phyloP scores from a whole-genome alignment of 2,113 vertebrate genomes.

The Apodemus speciosus region DNA sequence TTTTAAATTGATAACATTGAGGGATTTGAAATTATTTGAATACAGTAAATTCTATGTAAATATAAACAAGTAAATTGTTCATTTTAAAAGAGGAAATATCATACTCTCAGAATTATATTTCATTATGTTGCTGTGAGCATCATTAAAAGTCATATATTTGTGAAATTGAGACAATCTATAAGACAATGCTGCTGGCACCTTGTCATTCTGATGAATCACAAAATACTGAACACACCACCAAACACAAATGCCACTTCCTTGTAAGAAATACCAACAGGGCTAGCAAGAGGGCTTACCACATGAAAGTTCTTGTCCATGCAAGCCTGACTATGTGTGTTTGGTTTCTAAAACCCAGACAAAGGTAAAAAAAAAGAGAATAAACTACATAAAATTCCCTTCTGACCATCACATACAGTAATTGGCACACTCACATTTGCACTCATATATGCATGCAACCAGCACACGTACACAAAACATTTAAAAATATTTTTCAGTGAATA shows the following conservation, averaged over 20 bases:
- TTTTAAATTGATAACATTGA: background rate
- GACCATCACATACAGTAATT: too few relatives aligned
- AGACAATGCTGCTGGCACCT: background rate
- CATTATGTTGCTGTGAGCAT: background rate
- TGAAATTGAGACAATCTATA: background rate
- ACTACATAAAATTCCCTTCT: background rate
- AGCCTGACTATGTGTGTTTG: too few relatives aligned
- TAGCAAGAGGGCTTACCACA: background rate
- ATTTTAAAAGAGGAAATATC: background rate
- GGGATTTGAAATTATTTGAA: background rate
- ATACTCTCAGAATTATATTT: background rate
- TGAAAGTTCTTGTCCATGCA: background rate
- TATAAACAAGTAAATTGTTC: background rate
- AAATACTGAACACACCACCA: background rate
- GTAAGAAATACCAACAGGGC: background rate
- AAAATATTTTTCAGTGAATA: background rate
- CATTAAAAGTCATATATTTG: background rate
- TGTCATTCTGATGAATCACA: background rate
- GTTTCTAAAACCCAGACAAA: background rate
- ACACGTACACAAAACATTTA: background rate
- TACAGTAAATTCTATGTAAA: background rate
- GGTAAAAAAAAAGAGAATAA: too few relatives aligned
- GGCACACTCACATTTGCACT: background rate
- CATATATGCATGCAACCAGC: background rate
- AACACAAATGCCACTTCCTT: background rate